Conservation (phyloP, 2,888 invertebrate genomes). For the Lissocephala sabroskyi region DNA sequence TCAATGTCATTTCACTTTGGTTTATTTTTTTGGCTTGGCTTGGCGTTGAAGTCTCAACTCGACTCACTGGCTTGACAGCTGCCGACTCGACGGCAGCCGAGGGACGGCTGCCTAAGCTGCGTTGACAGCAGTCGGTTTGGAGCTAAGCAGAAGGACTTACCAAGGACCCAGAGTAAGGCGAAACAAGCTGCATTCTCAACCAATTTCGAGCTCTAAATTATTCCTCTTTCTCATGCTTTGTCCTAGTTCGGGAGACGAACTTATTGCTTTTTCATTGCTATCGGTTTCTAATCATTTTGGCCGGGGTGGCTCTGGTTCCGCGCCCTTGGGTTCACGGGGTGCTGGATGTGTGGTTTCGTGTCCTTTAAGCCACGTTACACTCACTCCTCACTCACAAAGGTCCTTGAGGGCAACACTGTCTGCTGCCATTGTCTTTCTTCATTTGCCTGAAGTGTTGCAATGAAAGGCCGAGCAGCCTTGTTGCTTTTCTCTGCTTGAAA, state of each 20-base stretch:
- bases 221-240: too few relatives aligned
- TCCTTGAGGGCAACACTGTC: neutral
- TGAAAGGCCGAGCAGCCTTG: neutral
- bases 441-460: conserved; percentile 1
- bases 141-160: too few relatives aligned
- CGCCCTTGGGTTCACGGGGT: too few relatives aligned
- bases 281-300: too few relatives aligned
- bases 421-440: neutral
- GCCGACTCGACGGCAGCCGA: conserved; percentile 38
- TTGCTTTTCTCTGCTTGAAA: neutral
- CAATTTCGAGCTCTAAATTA: neutral
- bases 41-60: conserved; percentile 41
- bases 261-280: too few relatives aligned
- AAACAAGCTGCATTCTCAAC: too few relatives aligned
- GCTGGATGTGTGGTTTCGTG: too few relatives aligned
- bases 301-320: too few relatives aligned
- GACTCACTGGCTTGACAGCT: conserved; percentile 51
- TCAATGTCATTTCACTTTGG: conserved; percentile 63
- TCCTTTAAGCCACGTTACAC: too few relatives aligned
- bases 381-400: too few relatives aligned
- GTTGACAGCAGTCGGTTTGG: conserved; percentile 2
- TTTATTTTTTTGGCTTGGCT: conserved; percentile 12
- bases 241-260: too few relatives aligned
- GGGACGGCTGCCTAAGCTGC: conserved; percentile 21
- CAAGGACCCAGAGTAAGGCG: too few relatives aligned